Evolutionary conservation across 2,888 invertebrate species (phyloP).

Genomic region (Isoperla grammatica): DNA sequence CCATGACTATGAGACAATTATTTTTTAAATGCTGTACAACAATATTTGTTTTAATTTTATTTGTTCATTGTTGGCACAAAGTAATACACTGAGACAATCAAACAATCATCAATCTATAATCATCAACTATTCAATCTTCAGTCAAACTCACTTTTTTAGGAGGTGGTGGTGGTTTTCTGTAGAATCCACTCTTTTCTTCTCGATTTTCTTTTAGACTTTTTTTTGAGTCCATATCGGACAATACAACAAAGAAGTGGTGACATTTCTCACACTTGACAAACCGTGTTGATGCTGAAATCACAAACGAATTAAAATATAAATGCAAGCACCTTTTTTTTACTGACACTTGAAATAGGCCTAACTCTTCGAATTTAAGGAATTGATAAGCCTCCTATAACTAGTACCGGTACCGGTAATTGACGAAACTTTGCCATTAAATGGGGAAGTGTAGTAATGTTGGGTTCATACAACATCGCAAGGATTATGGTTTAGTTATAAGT

Average conservation of each 20-base stretch:
- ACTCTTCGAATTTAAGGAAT: no score
- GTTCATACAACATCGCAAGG: no score
- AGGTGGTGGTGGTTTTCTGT: constrained; percentile 85
- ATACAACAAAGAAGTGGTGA: constrained; percentile 94
- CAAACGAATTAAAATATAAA: constrained; percentile 21
- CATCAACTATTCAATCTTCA: no score
- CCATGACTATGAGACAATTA: no score
- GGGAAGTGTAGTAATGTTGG: no score
- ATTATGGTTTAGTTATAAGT: no score
- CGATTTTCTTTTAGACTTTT: constrained; percentile 73
- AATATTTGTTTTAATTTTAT: background rate
- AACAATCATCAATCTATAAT: no score
- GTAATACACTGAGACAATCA: background rate
- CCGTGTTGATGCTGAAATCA: constrained; percentile 65
- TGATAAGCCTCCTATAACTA: no score
- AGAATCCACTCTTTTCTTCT: constrained; percentile 64
- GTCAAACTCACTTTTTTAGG: constrained; percentile 76
- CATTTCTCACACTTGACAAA: constrained; percentile 98
- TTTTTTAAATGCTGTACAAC: background rate
- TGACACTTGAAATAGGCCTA: no score
- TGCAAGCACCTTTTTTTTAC: no score
- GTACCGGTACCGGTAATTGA: no score
- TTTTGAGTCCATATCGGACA: constrained; percentile 89
- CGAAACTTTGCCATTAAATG: no score
- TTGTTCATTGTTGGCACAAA: background rate